These are phyloP conservation scores for Trichomycterus rosablanca DNA, from an alignment of 2,113 vertebrate species.

Conservation along the genomic window DNA sequence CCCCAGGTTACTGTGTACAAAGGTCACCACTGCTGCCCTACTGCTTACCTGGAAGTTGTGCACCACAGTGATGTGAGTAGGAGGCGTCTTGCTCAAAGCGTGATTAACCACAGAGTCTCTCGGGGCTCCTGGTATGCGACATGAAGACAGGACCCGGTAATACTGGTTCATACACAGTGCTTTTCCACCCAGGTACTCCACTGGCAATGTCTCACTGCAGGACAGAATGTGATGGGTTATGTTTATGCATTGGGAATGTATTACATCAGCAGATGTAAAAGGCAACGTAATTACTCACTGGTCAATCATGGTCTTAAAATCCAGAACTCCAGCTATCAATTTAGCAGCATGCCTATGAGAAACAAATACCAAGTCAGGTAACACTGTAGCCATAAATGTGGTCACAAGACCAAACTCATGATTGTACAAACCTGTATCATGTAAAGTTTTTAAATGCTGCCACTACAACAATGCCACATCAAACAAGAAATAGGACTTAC, in stretches of 20 bases:
- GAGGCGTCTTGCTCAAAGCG: constrained; percentile 69
- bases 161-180: constrained; percentile 97
- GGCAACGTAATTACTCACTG: constrained; percentile 74
- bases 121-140: constrained; percentile 85
- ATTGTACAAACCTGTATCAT: no score
- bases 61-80: constrained; percentile 85
- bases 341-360: constrained; percentile 85
- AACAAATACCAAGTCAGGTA: background rate
- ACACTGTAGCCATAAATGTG: no score
- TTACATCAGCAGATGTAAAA: background rate
- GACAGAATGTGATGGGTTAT: constrained; percentile 1
- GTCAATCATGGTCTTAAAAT: constrained; percentile 96
- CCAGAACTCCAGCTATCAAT: constrained; percentile 86
- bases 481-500: no score
- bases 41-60: constrained; percentile 87
- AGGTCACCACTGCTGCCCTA: background rate
- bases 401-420: no score
- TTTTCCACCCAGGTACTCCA: constrained; percentile 81
- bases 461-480: no score
- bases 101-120: constrained; percentile 82
- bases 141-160: constrained; percentile 91
- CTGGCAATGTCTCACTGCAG: constrained; percentile 82
- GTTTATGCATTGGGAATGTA: no score
- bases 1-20: background rate
- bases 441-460: no score